These are phyloP conservation scores for Zygaena filipendulae DNA, from an alignment of 2,888 invertebrate genomes.

Conservation along the genomic window DNA sequence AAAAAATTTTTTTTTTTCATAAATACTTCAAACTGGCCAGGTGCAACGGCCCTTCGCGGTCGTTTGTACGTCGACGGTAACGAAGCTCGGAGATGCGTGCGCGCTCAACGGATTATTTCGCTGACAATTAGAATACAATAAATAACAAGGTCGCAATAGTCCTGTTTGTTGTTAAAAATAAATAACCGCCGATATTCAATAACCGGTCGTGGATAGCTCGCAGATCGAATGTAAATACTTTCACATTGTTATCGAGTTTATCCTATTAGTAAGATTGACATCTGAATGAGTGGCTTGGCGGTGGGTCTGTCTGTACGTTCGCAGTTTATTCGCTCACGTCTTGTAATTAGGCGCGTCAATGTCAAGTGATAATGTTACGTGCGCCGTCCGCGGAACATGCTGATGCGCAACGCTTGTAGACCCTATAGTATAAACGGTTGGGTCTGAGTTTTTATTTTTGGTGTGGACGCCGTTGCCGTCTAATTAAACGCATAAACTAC, in stretches of 20 bases:
- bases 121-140: constrained; percentile 49
- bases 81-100: constrained; percentile 24
- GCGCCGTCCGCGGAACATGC: no score
- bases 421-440: no score
- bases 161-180: constrained; percentile 26
- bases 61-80: not conserved
- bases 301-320: constrained; percentile 18
- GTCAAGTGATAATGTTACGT: no score
- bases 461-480: no score
- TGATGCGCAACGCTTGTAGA: no score
- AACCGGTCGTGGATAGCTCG: not conserved
- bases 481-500: no score
- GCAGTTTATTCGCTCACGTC: constrained; percentile 25
- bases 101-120: constrained; percentile 46
- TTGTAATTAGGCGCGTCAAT: constrained; percentile 49
- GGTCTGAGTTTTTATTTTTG: no score
- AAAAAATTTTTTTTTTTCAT: no score
- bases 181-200: constrained; percentile 15
- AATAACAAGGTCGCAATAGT: constrained; percentile 40
- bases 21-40: no score
- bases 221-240: constrained; percentile 11
- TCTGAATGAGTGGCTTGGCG: constrained; percentile 33
- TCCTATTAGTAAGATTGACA: constrained; percentile 38
- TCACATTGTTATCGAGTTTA: constrained; percentile 19
- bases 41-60: no score